These are phyloP conservation scores for Botia kubotai DNA, from an alignment of 2,797 vertebrate genomes.

Conservation along the genomic window DNA sequence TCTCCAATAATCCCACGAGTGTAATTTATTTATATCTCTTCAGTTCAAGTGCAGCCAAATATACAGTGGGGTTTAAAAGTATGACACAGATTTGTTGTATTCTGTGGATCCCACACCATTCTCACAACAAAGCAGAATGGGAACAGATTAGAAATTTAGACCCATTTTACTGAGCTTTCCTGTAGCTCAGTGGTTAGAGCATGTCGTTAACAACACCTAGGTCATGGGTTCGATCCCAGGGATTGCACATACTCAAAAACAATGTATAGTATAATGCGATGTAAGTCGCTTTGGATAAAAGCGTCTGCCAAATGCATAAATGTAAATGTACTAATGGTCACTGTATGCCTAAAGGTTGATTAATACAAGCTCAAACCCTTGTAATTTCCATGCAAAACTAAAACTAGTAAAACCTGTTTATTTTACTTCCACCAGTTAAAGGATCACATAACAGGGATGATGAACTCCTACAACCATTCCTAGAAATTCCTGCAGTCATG, in stretches of 20 bases:
- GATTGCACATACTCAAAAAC: too few species aligned
- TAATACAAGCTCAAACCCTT: not conserved
- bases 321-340: not conserved
- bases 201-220: too few species aligned
- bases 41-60: not conserved
- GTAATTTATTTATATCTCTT: constrained; percentile 1
- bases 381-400: not conserved
- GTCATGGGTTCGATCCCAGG: too few species aligned
- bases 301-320: too few species aligned
- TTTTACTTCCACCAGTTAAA: not conserved
- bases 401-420: not conserved
- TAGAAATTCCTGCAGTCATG: constrained; percentile 30
- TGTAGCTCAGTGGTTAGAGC: too few species aligned
- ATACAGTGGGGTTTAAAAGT: not conserved
- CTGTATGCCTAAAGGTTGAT: not conserved
- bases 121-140: too few species aligned
- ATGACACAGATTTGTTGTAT: not conserved
- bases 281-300: too few species aligned
- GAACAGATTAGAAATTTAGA: too few species aligned
- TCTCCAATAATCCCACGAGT: not conserved
- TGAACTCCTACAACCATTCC: constrained; percentile 27
- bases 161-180: too few species aligned
- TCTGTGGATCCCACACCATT: too few species aligned
- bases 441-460: not conserved
- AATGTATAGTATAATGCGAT: too few species aligned